Evolutionary conservation across 2,797 vertebrate genomes (phyloP).

Genomic region (Parauchenoglanis ngamensis): DNA sequence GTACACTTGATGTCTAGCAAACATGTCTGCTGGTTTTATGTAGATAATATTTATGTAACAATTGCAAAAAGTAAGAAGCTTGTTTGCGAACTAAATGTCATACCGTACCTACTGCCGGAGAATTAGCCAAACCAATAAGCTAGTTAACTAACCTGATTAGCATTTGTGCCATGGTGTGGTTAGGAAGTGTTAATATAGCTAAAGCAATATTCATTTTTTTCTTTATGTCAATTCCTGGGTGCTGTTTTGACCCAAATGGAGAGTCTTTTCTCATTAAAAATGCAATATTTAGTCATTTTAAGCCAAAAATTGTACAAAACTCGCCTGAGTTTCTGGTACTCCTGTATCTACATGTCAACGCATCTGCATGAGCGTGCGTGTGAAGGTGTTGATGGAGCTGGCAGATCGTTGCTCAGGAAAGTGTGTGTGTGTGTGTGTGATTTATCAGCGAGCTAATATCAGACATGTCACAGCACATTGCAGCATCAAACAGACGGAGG

Average conservation of each 20-base stretch:
- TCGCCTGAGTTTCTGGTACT: neutral
- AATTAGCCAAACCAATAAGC: neutral
- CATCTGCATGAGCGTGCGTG: neutral
- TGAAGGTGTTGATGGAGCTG: slow-evolving; percentile 27
- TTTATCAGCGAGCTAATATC: slow-evolving; percentile 39
- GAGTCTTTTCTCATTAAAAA: neutral
- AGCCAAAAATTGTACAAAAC: neutral
- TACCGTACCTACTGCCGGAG: neutral
- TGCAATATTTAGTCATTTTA: neutral
- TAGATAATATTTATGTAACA: neutral
- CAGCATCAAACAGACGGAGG: slow-evolving; percentile 38
- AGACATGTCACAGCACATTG: slow-evolving; percentile 41
- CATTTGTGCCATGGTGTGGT: neutral
- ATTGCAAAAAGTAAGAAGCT: neutral
- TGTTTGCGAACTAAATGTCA: neutral
- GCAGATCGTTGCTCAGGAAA: neutral
- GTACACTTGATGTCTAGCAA: neutral
- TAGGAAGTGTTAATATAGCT: neutral
- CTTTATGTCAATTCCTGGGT: neutral
- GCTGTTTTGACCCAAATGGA: neutral
- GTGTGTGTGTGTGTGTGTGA: slow-evolving; percentile 25
- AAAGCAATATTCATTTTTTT: neutral
- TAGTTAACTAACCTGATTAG: neutral
- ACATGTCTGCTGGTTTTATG: no score
- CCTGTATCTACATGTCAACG: neutral